Evolutionary conservation across 2,113 vertebrate genomes (phyloP), one percentile per base, ranked within the genome.

Genomic region (Perca flavescens): DNA sequence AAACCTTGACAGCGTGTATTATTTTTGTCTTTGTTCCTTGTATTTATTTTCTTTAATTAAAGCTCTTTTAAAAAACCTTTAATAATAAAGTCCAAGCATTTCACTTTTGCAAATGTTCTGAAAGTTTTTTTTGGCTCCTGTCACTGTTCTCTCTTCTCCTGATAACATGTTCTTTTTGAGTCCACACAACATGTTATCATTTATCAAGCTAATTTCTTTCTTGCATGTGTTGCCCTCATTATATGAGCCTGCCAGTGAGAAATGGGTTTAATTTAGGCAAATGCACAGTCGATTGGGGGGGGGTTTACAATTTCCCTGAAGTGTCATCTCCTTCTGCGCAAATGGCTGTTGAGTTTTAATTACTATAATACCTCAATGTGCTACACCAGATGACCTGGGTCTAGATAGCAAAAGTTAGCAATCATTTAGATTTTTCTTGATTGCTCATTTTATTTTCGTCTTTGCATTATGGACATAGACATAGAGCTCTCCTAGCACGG

Each of bases 221-320:
- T 89, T 88, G 83, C 86, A 86, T 85, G 86, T 86, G 88, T 93
- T 84, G 87, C 80, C 81, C 78, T 88, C 85, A 84, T 93, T 91
- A 94, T 92, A 82, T 83, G 77, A 91, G 91, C 70, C 80, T 82
- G 64, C 83, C 80, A 82, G 80, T 95, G 93, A 95, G 94, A 89
- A 91, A 95, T 93, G 90, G 80, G 84, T 95, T 96, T 95, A 94
- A 95, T 96, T 95, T 95, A 89, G 89, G 87, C 82, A 91, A 93
- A 93, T 88, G 88, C 53, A 85, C 84, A 73, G 28, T 28, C 28
- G 28, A 28, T 28, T 28, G 28, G 56, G 53, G 71, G 28, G 68
- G 47, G 79, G 49, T 69, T 85, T 82, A 88, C 89, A 82, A 91
- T 94, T 94, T 94, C 93, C 93, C 93, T 68, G 88, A 88, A 89